These are phyloP conservation scores for Perca fluviatilis DNA, from an alignment of 2,113 vertebrate species.

Conservation along the genomic window DNA sequence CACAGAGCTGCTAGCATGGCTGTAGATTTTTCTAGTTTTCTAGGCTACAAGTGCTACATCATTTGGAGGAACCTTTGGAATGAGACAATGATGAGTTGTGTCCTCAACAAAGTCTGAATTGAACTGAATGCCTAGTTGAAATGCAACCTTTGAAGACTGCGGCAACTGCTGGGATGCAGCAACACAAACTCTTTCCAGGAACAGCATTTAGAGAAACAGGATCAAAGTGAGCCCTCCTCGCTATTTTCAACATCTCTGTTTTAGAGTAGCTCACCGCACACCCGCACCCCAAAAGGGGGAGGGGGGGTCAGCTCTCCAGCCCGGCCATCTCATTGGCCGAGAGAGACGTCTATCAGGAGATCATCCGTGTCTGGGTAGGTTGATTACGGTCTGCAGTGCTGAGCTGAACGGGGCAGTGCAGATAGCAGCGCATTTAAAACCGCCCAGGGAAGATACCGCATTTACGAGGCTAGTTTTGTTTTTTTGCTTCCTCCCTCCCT, in stretches of 20 bases:
- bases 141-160: neutral
- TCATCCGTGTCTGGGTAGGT: slow-evolving; percentile 75
- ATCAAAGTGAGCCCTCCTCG: slow-evolving; percentile 23
- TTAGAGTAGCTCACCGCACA: neutral
- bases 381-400: slow-evolving; percentile 53
- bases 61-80: neutral
- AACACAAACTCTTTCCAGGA: neutral
- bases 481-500: slow-evolving; percentile 31
- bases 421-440: slow-evolving; percentile 70
- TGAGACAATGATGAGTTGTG: too few species aligned
- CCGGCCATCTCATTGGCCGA: slow-evolving; percentile 67
- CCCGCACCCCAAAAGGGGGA: neutral
- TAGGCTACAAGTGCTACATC: too few species aligned
- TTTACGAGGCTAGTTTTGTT: slow-evolving; percentile 47
- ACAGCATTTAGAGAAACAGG: neutral
- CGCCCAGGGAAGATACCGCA: slow-evolving; percentile 71
- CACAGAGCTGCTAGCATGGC: neutral
- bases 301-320: neutral
- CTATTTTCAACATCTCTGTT: neutral
- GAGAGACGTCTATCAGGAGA: slow-evolving; percentile 55
- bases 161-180: neutral
- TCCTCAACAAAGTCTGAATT: too few species aligned
- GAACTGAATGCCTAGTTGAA: neutral
- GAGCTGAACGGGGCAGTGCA: slow-evolving; percentile 50
- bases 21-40: neutral